Evolutionary conservation across 2,888 invertebrate species (phyloP).

Genomic region (Subacronicta megacephala): DNA sequence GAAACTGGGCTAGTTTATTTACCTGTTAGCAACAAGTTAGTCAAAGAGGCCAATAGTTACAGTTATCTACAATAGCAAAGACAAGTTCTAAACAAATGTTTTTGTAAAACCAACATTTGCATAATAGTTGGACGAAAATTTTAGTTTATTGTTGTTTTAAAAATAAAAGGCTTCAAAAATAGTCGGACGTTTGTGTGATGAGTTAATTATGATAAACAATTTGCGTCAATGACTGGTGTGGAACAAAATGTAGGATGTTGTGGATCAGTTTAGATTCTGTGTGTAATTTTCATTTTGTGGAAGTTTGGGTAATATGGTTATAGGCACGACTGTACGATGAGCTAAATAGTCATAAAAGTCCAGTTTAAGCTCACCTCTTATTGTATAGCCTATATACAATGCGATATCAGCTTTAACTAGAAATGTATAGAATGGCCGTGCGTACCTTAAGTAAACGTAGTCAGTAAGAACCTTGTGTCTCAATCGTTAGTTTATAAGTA

Average conservation of each 20-base stretch:
- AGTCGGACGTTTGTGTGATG: conserved; percentile 41
- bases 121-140: conserved; percentile 49
- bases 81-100: conserved; percentile 31
- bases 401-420: no score
- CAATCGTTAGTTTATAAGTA: no score
- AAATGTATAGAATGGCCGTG: no score
- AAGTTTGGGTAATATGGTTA: no score
- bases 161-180: conserved; percentile 41
- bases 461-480: no score
- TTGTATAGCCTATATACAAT: no score
- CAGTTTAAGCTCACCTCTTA: no score
- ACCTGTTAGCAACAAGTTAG: conserved; percentile 41
- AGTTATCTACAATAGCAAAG: conserved; percentile 40
- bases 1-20: conserved; percentile 47
- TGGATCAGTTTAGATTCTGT: conserved; percentile 26
- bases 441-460: no score
- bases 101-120: conserved; percentile 49
- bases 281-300: conserved; percentile 18
- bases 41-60: conserved; percentile 44
- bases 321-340: no score
- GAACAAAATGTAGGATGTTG: conserved; percentile 30
- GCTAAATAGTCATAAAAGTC: no score
- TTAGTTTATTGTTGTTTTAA: conserved; percentile 38
- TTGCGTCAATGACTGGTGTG: conserved; percentile 38
- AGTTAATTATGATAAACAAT: conserved; percentile 49